Percentiles rank a stretch among this genome's conserved stretches.
Conservation (phyloP, 2,888 invertebrate species). For the Vesta saturnalis region DNA sequence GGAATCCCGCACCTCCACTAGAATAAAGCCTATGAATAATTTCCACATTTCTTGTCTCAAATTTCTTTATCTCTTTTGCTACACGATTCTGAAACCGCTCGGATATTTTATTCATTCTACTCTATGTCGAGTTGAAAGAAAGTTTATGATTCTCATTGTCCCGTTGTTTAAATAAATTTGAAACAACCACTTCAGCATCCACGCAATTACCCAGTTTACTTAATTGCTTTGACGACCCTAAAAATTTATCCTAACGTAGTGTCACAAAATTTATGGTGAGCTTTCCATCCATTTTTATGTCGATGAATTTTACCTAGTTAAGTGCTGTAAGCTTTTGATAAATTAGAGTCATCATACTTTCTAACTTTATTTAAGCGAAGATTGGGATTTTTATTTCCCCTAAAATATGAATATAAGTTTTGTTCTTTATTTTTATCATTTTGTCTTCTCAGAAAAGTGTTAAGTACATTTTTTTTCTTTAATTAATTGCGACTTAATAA, state of each 20-base stretch:
- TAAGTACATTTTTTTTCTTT: neutral
- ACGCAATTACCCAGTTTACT: constrained; percentile 16
- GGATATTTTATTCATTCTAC: constrained; percentile 58
- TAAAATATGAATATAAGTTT: constrained; percentile 28
- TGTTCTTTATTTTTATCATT: constrained; percentile 23
- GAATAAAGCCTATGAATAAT: constrained; percentile 61
- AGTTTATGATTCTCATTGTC: constrained; percentile 28
- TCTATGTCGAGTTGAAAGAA: constrained; percentile 37
- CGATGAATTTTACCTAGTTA: constrained; percentile 41
- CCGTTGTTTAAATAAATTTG: constrained; percentile 32
- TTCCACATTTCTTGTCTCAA: constrained; percentile 61
- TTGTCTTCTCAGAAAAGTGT: neutral
- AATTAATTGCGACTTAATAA: constrained; percentile 3
- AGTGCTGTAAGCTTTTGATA: constrained; percentile 38
- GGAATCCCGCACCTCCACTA: constrained; percentile 55
- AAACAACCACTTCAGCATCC: constrained; percentile 20
- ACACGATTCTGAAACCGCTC: constrained; percentile 53
- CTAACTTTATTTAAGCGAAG: constrained; percentile 39
- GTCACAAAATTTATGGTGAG: neutral
- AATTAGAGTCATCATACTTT: constrained; percentile 44
- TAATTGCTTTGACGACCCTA: constrained; percentile 18
- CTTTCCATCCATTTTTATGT: constrained; percentile 20
- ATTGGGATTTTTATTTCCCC: constrained; percentile 25
- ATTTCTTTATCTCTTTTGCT: constrained; percentile 57
- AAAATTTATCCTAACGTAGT: constrained; percentile 4